Percentiles rank a stretch among this genome's conserved stretches.
These are phyloP conservation scores for Masticophis lateralis DNA, from an alignment of 2,797 vertebrate genomes.

Conservation along the genomic window DNA sequence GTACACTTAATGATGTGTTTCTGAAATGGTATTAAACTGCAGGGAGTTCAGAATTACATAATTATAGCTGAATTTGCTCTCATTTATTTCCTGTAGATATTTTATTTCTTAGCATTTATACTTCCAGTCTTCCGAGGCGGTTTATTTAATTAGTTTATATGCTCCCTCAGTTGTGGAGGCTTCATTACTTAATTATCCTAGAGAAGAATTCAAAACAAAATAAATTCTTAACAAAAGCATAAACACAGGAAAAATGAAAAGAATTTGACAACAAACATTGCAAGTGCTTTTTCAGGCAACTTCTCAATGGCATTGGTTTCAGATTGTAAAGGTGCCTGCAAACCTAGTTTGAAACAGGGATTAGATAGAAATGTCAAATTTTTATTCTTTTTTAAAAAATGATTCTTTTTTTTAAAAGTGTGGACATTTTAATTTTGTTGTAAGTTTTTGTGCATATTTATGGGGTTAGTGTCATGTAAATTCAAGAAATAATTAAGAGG, in stretches of 20 bases:
- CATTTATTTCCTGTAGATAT: neutral
- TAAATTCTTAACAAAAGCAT: neutral
- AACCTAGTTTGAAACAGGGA: neutral
- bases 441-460: neutral
- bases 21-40: neutral
- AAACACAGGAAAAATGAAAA: neutral
- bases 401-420: neutral
- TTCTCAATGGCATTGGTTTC: neutral
- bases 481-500: neutral
- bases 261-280: neutral
- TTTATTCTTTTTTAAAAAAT: neutral
- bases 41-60: neutral
- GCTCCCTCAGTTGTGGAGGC: neutral
- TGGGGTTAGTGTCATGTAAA: neutral
- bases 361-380: neutral
- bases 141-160: neutral
- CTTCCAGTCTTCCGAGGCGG: neutral
- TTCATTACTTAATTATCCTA: neutral
- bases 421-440: neutral
- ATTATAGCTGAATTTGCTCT: neutral
- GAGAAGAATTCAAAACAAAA: neutral
- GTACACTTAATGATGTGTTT: neutral
- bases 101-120: neutral
- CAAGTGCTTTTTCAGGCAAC: neutral
- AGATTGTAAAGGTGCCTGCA: neutral